Evolutionary conservation across 2,888 invertebrate species (phyloP), one percentile per base, ranked within the genome.

Genomic region (Lochmaea capreae): DNA sequence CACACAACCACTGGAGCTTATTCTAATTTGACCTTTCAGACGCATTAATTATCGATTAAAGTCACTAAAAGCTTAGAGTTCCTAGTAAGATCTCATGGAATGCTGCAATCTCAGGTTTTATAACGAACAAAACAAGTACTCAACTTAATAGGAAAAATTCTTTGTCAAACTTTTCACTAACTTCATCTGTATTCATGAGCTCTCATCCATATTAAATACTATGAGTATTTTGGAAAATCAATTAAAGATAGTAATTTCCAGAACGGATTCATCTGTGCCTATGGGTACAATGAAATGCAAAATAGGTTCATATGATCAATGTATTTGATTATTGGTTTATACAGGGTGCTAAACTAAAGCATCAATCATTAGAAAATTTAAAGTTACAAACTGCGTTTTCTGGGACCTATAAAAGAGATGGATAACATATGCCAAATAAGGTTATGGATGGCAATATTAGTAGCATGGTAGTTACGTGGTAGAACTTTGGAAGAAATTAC

Each of bases 71-170:
- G 52, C 52, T 52, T 52, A n/a, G n/a, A 52, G 14, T 52, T 14
- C 14, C 52, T 52, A n/a, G 52, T 52, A n/a, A 52, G 52, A 52
- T 16, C 52, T n/a, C n/a, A 16, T n/a, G 52, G 52, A 52, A 52
- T 52, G 52, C 52, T n/a, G 14, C 52, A 52, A 52, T 52, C 52
- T n/a, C 14, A 52, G n/a, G n/a, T 52, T 52, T 52, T 46, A 12
- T 46, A 46, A 46, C 46, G 46, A 46, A 46, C 12, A 46, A 46
- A 46, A 46, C 46, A 46, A 46, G 46, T 46, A 46, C 11, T 12
- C 46, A 46, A 46, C 46, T 46, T 12, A 4, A 14, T 12, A 12
- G 14, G 46, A 14, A 12, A 46, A 46, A 46, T 46, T 46, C 46
- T 46, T 46, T 12, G 46, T 46, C 46, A 46, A 46, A 46, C 12